Evolutionary conservation across 2,113 vertebrate species (phyloP).

Genomic region (Camelus bactrianus): DNA sequence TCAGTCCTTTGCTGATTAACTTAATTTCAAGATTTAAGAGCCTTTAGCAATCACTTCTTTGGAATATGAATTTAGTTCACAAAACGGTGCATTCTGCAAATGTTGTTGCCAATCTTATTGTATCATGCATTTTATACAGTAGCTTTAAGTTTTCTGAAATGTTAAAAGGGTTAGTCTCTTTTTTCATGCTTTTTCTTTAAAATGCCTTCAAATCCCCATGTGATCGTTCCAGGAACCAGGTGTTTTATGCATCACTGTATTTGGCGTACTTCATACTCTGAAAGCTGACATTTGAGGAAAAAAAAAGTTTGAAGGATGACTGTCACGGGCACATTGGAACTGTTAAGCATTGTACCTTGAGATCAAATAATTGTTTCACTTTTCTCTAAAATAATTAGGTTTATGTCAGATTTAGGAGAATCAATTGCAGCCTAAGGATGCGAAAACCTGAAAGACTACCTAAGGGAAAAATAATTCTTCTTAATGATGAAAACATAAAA

Average conservation of each 20-base stretch:
- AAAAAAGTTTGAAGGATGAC: constrained; percentile 9
- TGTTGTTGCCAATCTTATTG: neutral
- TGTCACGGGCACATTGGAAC: neutral
- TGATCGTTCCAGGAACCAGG: neutral
- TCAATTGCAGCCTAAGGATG: neutral
- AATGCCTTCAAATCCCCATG: neutral
- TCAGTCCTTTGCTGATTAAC: neutral
- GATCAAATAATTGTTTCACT: neutral
- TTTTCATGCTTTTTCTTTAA: constrained; percentile 3
- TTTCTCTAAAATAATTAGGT: constrained; percentile 19
- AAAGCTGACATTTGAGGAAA: neutral
- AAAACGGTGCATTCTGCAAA: neutral
- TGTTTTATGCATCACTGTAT: neutral
- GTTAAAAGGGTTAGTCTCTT: neutral
- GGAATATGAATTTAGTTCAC: neutral
- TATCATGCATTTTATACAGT: neutral
- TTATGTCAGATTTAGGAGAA: neutral
- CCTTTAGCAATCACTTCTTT: neutral
- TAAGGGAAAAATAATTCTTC: neutral
- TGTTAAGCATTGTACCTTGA: neutral
- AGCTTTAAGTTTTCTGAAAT: constrained; percentile 3
- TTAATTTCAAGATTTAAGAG: constrained; percentile 15
- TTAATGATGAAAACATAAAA: constrained; percentile 51
- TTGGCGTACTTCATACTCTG: neutral
- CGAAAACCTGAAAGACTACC: neutral